Percentiles rank a stretch among this genome's conserved stretches.
Evolutionary conservation across 2,888 invertebrate species (phyloP).

Genomic region (Scaptodrosophila latifasciaeformis): DNA sequence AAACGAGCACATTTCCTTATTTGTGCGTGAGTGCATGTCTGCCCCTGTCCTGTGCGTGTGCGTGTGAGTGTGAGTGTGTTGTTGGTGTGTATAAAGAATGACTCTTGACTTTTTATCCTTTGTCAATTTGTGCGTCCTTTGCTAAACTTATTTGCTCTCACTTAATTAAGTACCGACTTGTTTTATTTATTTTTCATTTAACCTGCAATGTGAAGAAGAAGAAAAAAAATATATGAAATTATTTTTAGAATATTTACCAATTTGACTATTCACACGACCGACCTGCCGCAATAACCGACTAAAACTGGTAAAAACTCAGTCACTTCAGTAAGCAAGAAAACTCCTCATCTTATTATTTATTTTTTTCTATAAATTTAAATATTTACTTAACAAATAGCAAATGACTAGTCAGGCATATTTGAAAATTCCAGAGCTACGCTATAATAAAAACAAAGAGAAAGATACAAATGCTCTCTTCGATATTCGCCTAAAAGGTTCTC

Average conservation of each 20-base stretch:
- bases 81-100: no score
- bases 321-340: conserved; percentile 33
- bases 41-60: no score
- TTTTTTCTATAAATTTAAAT: conserved; percentile 14
- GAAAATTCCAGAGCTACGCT: neutral
- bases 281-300: conserved; percentile 71
- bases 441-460: neutral
- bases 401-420: neutral
- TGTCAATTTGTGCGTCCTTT: conserved; percentile 9
- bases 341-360: conserved; percentile 15
- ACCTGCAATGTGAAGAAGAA: conserved; percentile 43
- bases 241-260: neutral
- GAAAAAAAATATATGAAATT: conserved; percentile 17
- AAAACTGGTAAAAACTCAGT: conserved; percentile 61
- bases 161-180: conserved; percentile 2
- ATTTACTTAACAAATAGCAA: conserved; percentile 9
- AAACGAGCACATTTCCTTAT: no score
- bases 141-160: neutral
- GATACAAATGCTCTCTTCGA: no score
- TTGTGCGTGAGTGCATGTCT: no score
- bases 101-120: no score
- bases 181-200: conserved; percentile 10
- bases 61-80: conserved; percentile 5
- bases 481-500: no score
- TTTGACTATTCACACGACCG: conserved; percentile 56